phyloP scores from a whole-genome alignment of 2,888 invertebrate genomes.

The Temnothorax ravouxi region DNA sequence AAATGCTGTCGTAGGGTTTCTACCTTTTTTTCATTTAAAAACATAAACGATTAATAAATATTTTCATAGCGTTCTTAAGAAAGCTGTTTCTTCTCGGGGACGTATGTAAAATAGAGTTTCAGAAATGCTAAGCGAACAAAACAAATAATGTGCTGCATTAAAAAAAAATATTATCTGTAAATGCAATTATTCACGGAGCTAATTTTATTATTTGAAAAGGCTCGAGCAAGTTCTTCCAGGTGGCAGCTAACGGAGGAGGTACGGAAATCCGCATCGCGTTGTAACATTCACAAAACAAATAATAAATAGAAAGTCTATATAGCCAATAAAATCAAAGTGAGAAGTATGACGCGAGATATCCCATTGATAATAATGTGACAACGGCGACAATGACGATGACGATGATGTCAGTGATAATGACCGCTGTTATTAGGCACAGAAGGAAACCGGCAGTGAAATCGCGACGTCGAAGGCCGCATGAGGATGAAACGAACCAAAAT shows the following conservation, averaged over 20 bases:
- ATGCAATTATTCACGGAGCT: conserved; percentile 6
- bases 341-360: conserved; percentile 4
- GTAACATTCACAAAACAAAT: conserved; percentile 23
- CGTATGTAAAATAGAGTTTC: background rate
- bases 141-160: conserved; percentile 10
- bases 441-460: conserved; percentile 44
- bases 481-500: conserved; percentile 72
- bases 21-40: background rate
- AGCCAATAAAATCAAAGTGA: conserved; percentile 26
- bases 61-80: background rate
- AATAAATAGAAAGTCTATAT: conserved; percentile 37
- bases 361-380: background rate
- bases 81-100: background rate
- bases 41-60: conserved; percentile 18
- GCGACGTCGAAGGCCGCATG: conserved; percentile 60
- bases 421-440: conserved; percentile 42
- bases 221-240: conserved; percentile 21
- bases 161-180: background rate
- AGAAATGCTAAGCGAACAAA: conserved; percentile 27
- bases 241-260: conserved; percentile 29
- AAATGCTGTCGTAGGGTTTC: conserved; percentile 2
- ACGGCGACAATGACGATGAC: background rate
- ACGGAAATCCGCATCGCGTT: conserved; percentile 27
- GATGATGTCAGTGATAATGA: conserved; percentile 11
- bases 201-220: background rate